Base-by-base conservation (phyloP, 2,113 vertebrate species). In the Lynx canadensis region DNA sequence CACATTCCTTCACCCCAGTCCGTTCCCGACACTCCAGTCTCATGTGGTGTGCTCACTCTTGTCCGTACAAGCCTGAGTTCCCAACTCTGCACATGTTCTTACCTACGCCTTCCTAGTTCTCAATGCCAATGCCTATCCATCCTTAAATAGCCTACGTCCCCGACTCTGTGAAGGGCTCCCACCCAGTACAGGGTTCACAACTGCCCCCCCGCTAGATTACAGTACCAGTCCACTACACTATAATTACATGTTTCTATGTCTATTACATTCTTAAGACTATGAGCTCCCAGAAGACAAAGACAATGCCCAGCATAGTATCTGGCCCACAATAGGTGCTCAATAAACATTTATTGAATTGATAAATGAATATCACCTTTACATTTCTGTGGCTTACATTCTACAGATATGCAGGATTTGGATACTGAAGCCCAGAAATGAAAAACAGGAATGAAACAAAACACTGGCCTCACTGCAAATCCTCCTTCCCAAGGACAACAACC, bases 351-450 rank as follows among this genome's bases (percentile, higher is more conserved):
- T n/a, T 80, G 33, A 41, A 69, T 33, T 60, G 91, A 89, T 91
- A 91, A 73, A 38, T 92, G 15, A 82, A 19, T 27, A 69, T 4
- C 16, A 3, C 14, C 21, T 96, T 89, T 85, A 15, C 4, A 48
- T 63, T 60, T 89, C 68, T 52, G 10, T 78, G 73, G 25, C 82
- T 63, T 55, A 88, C 41, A 85, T 65, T 41, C 81, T 91, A 57
- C 15, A 65, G 50, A 36, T 63, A 69, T 0, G 8, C 31, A 36
- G 9, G 48, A 89, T 65, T 82, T 90, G 5, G 94, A 76, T 66
- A 90, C 68, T 85, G 91, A 94, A 95, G 73, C 15, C 27, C 4
- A 84, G 84, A 91, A 81, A 69, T 57, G 36, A 90, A 85, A 88
- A 89, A 66, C 5, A 97, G 89, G 38, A 84, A 93, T 1, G 38